A percentile compares a stretch with the other conserved stretches of the same genome.
Conservation (phyloP, 2,888 invertebrate species). For the Cerceris ruficornis region DNA sequence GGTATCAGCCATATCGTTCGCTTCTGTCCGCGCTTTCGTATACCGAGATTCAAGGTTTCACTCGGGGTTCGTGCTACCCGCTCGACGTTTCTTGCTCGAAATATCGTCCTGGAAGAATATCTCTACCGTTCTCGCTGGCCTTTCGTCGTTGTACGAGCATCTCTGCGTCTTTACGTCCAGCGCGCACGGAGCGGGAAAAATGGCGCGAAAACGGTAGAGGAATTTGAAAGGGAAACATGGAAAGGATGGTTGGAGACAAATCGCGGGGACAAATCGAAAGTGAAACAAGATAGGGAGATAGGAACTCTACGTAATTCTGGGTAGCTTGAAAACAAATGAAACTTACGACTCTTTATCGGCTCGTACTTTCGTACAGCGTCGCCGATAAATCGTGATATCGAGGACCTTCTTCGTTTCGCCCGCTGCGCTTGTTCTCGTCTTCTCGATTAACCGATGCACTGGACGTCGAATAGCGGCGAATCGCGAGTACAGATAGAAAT, state of each 20-base stretch:
- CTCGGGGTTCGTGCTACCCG: conserved; percentile 41
- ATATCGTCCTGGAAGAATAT: neutral
- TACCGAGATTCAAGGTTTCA: conserved; percentile 40
- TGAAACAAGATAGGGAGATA: neutral
- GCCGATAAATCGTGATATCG: neutral
- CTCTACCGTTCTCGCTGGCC: neutral
- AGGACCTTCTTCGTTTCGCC: conserved; percentile 2
- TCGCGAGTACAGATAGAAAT: conserved; percentile 50
- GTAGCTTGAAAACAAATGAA: conserved; percentile 5
- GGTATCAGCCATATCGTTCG: conserved; percentile 79
- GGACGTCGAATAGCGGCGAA: conserved; percentile 44
- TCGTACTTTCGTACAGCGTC: neutral
- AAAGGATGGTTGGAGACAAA: too few species aligned
- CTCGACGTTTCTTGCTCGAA: neutral
- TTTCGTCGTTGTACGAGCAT: neutral
- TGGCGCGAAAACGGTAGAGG: too few species aligned
- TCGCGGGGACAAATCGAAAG: too few species aligned
- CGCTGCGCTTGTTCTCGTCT: conserved; percentile 15
- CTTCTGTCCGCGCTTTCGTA: conserved; percentile 54
- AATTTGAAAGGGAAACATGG: too few species aligned
- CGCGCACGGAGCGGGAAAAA: too few species aligned
- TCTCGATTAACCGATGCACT: conserved; percentile 26
- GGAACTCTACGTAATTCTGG: neutral
- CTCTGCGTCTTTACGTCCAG: too few species aligned
- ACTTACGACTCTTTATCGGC: conserved; percentile 14